A percentile compares a stretch with the other conserved stretches of the same genome.
These are phyloP conservation scores for Athalia circularis DNA, from an alignment of 2,888 invertebrate species.

Conservation along the genomic window DNA sequence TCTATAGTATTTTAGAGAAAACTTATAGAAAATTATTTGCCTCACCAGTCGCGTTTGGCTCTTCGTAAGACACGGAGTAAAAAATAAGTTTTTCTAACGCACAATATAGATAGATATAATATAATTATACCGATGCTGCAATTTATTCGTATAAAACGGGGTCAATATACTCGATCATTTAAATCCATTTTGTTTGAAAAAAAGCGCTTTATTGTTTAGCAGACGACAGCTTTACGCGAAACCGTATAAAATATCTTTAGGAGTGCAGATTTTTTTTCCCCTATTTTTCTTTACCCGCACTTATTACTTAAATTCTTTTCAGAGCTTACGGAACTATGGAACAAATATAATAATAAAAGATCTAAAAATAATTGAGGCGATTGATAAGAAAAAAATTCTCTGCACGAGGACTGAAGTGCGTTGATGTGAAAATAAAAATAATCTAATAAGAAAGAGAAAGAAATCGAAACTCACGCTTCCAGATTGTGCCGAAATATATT, in stretches of 20 bases:
- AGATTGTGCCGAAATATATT: too few species aligned
- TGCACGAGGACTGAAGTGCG: background rate
- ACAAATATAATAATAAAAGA: background rate
- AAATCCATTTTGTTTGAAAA: too few species aligned
- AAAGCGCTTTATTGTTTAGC: too few species aligned
- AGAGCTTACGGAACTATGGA: background rate
- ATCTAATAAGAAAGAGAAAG: background rate
- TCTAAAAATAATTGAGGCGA: background rate
- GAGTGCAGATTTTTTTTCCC: too few species aligned
- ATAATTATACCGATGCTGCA: background rate
- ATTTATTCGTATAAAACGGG: conserved; percentile 9
- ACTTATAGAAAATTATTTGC: too few species aligned
- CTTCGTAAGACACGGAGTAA: background rate
- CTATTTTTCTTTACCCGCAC: too few species aligned
- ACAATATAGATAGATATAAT: background rate
- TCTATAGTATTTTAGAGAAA: too few species aligned
- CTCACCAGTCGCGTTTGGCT: background rate
- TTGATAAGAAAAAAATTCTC: too few species aligned
- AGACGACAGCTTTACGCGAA: too few species aligned
- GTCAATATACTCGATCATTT: conserved; percentile 20
- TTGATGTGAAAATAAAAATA: background rate
- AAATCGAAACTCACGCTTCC: too few species aligned
- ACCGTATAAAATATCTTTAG: too few species aligned
- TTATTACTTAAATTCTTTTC: too few species aligned
- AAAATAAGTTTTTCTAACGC: background rate